These are phyloP conservation scores for Drosophila kokeensis DNA, from an alignment of 2,888 invertebrate genomes.

Conservation along the genomic window DNA sequence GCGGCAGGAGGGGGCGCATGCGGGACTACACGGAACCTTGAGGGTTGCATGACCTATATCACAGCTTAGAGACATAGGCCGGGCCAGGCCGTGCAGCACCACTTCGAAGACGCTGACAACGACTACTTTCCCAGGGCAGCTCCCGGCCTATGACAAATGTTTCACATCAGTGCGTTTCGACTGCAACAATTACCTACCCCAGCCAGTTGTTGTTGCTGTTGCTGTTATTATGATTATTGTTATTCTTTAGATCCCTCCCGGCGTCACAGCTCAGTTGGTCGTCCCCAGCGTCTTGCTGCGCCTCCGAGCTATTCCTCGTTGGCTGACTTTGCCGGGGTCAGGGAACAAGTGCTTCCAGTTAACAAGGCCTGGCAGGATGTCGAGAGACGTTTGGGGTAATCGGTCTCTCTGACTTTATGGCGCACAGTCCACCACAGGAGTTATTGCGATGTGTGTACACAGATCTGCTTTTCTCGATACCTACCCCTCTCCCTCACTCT, in stretches of 20 bases:
- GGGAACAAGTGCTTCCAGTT: conserved; percentile 77
- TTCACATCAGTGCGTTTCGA: conserved; percentile 80
- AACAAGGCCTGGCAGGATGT: conserved; percentile 64
- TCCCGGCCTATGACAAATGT: conserved; percentile 81
- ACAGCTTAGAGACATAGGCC: conserved; percentile 58
- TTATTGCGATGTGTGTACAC: conserved; percentile 23
- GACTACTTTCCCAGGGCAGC: conserved; percentile 76
- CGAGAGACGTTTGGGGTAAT: conserved; percentile 26
- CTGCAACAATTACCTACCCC: conserved; percentile 74
- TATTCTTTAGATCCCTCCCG: conserved; percentile 43
- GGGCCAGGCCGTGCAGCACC: conserved; percentile 14
- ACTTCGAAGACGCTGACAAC: conserved; percentile 41
- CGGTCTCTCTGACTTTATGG: conserved; percentile 47
- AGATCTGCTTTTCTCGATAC: conserved; percentile 12
- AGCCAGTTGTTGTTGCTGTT: conserved; percentile 30
- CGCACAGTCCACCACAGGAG: conserved; percentile 60
- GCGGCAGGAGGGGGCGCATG: conserved; percentile 27
- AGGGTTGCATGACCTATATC: conserved; percentile 81
- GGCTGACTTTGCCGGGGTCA: conserved; percentile 27
- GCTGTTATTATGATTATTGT: conserved; percentile 31
- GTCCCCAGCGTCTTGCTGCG: conserved; percentile 65
- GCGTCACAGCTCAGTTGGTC: conserved; percentile 78
- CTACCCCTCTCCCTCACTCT: conserved; percentile 1
- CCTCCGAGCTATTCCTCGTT: conserved; percentile 22
- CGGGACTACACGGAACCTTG: conserved; percentile 66